Conservation (phyloP, 2,113 vertebrate species). For the Pygoscelis adeliae region DNA sequence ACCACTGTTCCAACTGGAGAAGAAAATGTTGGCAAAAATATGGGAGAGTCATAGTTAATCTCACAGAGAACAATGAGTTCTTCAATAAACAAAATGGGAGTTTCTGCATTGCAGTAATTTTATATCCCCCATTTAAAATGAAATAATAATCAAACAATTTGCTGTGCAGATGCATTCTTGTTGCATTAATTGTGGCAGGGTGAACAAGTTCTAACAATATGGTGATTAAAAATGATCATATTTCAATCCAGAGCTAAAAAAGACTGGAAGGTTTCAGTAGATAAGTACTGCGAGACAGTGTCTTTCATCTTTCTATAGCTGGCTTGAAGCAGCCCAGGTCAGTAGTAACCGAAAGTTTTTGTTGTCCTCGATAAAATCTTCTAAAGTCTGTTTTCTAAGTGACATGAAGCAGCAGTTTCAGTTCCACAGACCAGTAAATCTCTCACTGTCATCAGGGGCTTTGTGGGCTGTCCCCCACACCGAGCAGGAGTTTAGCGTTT, state of each 20-base stretch:
- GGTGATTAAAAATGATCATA: neutral
- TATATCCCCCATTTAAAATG: slow-evolving; percentile 14
- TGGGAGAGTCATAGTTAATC: neutral
- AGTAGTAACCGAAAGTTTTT: neutral
- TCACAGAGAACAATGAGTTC: neutral
- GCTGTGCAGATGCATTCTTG: neutral
- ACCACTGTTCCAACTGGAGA: neutral
- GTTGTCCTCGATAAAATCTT: neutral
- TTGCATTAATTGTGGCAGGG: neutral
- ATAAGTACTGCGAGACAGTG: neutral
- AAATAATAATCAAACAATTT: slow-evolving; percentile 40
- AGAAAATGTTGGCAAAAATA: neutral
- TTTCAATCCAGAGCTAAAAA: slow-evolving; percentile 7
- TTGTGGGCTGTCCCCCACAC: neutral
- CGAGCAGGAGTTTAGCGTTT: fast-evolving
- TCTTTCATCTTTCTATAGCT: neutral
- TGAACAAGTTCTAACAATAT: slow-evolving; percentile 54
- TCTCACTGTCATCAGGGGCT: neutral
- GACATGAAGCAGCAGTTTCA: neutral
- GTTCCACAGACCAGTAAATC: neutral
- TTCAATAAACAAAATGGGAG: neutral
- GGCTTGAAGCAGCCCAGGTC: neutral
- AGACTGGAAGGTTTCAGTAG: neutral
- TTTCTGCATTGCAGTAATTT: slow-evolving; percentile 14
- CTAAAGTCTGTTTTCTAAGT: neutral